Base-by-base conservation (phyloP, 1,140 invertebrate species). In the Drosophila auraria region DNA sequence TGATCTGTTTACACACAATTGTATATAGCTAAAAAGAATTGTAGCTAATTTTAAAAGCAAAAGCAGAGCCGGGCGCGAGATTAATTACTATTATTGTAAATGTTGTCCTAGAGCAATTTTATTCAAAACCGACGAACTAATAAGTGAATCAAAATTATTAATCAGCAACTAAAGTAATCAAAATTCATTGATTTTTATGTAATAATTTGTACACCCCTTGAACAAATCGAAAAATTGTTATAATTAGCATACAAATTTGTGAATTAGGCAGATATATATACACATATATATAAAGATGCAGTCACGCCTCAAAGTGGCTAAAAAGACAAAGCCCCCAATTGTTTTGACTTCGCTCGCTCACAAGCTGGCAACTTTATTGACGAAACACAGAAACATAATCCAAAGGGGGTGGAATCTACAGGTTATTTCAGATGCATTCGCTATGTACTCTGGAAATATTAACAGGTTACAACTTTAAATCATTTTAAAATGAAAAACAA, bases 1-100 rank as follows among this genome's bases (percentile, higher is more conserved):
- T 49, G 30, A 80, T 80, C 44, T 51, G 45, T 53, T 27, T 44
- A 42, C 54, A 38, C 36, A 36, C 58, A 76, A 79, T 75, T 87
- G 84, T 87, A 87, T 36, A 87, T 87, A 83, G 83, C 62, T 66
- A 42, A 78, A 82, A 61, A 42, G 51, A 80, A 78, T 59, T 80
- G 54, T 87, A 89, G 78, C 50, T 69, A 81, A 84, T 78, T 78
- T 78, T 65, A 71, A 83, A 60, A 36, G 11, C n/a, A 71, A 83
- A 60, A 36, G 11, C n/a, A 49, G 56, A 75, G 33, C n/a, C 23
- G 9, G 30, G 15, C 50, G 17, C 30, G 14, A 27, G 49, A 51
- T 14, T n/a, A 17, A 58, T 60, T 36, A 20, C 20, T 20, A 60
- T 44, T 64, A 63, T 44, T 64, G 69, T 71, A 56, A 82, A 71